A percentile compares a stretch with the other conserved stretches of the same genome.
phyloP scores from a whole-genome alignment of 2,113 vertebrate genomes.

The Nothoprocta pentlandii region DNA sequence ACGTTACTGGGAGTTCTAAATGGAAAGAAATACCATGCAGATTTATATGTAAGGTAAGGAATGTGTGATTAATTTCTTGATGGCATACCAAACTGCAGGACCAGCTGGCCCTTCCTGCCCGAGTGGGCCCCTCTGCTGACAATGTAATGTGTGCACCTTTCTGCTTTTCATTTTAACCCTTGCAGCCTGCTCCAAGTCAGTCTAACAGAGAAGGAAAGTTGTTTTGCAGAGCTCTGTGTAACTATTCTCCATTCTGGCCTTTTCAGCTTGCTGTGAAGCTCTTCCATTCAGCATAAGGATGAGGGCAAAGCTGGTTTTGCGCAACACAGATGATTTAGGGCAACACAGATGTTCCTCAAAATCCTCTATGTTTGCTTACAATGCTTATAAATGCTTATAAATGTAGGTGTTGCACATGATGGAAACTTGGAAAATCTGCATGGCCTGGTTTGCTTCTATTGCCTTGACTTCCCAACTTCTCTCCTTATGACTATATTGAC shows the following conservation, averaged over 20 bases:
- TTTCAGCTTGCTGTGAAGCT: not conserved
- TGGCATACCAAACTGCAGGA: not conserved
- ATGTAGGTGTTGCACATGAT: not conserved
- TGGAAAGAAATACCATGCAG: slow-evolving; percentile 94
- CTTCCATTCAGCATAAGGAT: not conserved
- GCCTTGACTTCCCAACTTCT: not conserved
- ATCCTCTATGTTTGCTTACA: not conserved
- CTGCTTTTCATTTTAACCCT: not conserved
- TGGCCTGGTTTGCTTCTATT: not conserved
- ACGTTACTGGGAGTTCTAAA: slow-evolving; percentile 91
- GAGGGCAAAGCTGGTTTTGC: not conserved
- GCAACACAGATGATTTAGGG: not conserved
- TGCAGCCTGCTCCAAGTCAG: not conserved
- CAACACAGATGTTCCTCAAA: not conserved
- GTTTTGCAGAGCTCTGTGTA: not conserved
- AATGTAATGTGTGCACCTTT: not conserved
- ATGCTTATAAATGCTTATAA: not conserved
- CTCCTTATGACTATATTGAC: not conserved
- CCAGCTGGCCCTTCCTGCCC: not conserved
- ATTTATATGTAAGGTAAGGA: slow-evolving; percentile 91
- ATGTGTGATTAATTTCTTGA: not conserved
- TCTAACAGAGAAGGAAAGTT: not conserved
- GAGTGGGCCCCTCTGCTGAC: rapidly evolving
- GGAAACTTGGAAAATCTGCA: not conserved
- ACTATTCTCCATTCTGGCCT: not conserved